Conservation (phyloP, 1,140 invertebrate genomes). For the Cataglyphis hispanica region DNA sequence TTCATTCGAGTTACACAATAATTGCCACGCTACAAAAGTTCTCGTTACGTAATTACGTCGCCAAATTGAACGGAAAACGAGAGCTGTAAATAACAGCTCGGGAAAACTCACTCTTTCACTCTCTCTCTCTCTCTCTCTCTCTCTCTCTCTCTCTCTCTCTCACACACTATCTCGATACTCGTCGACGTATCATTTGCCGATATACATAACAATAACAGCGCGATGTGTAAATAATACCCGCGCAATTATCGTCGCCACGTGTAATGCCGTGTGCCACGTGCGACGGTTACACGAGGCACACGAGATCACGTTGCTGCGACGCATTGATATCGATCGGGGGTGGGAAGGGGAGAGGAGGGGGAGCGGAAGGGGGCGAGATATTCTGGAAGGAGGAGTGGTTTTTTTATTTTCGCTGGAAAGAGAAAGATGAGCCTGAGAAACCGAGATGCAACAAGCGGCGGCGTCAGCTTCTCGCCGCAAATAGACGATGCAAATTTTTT, state of each 20-base stretch:
- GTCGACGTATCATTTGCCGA: neutral
- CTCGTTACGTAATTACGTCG: neutral
- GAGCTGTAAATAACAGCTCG: neutral
- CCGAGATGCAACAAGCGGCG: neutral
- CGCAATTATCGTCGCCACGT: constrained; percentile 1
- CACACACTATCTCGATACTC: neutral
- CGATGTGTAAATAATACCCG: constrained; percentile 30
- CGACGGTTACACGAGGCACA: neutral
- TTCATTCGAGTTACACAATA: neutral
- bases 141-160: too few species aligned
- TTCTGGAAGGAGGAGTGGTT: neutral
- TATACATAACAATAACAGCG: neutral
- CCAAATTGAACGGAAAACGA: constrained; percentile 17
- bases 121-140: too few species aligned
- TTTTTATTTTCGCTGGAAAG: neutral
- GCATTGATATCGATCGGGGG: neutral
- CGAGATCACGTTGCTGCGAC: constrained; percentile 44
- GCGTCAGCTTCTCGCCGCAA: neutral
- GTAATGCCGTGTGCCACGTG: constrained; percentile 19
- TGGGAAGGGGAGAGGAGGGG: too few species aligned
- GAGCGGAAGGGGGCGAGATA: neutral
- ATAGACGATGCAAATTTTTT: neutral
- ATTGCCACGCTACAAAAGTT: neutral
- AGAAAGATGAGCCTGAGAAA: neutral
- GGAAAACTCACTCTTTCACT: too few species aligned